Evolutionary conservation across 2,113 vertebrate species (phyloP).

Genomic region (Rostratula benghalensis): DNA sequence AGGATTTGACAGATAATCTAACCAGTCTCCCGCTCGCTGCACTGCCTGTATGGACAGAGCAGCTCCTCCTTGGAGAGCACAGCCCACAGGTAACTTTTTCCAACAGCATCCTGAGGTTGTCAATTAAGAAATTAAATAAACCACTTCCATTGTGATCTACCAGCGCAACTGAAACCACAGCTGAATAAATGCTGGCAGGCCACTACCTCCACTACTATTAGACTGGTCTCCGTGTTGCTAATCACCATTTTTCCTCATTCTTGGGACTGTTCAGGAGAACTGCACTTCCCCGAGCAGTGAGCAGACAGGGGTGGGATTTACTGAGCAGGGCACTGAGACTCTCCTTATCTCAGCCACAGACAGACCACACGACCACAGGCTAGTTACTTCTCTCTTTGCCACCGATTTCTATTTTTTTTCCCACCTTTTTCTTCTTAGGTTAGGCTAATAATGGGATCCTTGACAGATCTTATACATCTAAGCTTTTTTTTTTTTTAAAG

Average conservation of each 20-base stretch:
- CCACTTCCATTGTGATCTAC: background rate
- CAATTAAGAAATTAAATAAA: background rate
- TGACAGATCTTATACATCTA: background rate
- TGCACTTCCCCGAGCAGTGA: accelerated
- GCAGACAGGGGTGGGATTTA: background rate
- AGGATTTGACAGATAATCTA: background rate
- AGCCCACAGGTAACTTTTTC: background rate
- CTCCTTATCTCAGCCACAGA: background rate
- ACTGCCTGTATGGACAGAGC: accelerated
- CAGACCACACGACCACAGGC: background rate
- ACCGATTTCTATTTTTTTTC: background rate
- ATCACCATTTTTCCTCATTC: background rate
- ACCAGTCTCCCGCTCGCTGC: background rate
- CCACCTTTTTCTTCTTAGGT: background rate
- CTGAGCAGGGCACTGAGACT: background rate
- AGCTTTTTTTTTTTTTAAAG: background rate
- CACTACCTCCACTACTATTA: background rate
- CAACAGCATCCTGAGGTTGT: background rate
- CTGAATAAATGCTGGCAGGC: background rate
- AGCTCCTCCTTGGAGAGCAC: background rate
- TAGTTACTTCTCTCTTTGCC: background rate
- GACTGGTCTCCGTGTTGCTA: accelerated
- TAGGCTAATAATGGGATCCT: background rate
- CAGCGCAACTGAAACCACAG: accelerated
- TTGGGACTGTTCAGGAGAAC: accelerated